Evolutionary conservation across 1,140 invertebrate species (phyloP).

Genomic region (Bradysia coprophila): DNA sequence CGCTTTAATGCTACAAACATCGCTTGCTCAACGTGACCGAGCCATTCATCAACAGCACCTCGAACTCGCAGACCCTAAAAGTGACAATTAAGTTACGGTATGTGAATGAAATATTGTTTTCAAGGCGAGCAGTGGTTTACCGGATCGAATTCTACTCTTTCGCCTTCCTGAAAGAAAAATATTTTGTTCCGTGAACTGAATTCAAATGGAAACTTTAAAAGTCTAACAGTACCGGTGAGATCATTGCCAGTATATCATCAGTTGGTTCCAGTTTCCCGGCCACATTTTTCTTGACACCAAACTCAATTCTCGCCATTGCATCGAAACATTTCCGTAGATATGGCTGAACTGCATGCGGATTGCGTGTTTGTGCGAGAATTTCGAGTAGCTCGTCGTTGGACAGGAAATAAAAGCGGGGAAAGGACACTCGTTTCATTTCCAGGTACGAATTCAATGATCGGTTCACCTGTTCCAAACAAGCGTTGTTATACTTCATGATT

Average conservation of each 20-base stretch:
- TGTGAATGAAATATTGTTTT: no score
- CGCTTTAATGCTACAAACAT: conserved; percentile 61
- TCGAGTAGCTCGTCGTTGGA: conserved; percentile 88
- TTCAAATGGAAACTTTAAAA: no score
- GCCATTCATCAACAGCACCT: conserved; percentile 78
- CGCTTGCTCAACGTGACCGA: conserved; percentile 66
- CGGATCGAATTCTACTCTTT: not conserved
- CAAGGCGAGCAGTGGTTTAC: no score
- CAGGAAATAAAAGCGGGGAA: conserved; percentile 81
- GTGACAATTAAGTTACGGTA: not conserved
- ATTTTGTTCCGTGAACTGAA: conserved; percentile 1
- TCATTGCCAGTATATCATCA: conserved; percentile 67
- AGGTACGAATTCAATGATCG: conserved; percentile 65
- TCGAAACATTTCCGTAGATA: conserved; percentile 83
- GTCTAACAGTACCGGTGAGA: conserved; percentile 76
- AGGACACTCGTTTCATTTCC: conserved; percentile 77
- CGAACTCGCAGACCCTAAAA: conserved; percentile 56
- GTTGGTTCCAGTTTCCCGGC: conserved; percentile 27
- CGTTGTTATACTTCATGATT: conserved; percentile 52
- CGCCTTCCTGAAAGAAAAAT: no score
- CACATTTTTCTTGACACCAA: conserved; percentile 33
- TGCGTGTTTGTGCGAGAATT: conserved; percentile 74
- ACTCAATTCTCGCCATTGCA: conserved; percentile 60
- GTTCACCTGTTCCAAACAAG: conserved; percentile 58
- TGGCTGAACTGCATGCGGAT: conserved; percentile 72